These are phyloP conservation scores for Anoplolepis gracilipes DNA, from an alignment of 1,140 invertebrate species.

Conservation along the genomic window DNA sequence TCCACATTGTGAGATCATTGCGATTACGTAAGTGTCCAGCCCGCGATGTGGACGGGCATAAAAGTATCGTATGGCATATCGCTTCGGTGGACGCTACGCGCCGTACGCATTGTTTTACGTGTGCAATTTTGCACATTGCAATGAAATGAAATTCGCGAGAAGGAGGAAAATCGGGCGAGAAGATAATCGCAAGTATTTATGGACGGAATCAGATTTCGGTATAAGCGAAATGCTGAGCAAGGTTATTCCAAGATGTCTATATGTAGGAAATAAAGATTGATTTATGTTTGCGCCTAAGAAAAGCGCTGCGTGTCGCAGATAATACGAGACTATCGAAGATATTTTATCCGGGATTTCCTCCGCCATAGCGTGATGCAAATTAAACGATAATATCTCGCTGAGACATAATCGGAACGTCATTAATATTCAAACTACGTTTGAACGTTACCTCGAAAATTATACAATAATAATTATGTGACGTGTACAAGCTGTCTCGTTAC, in stretches of 20 bases:
- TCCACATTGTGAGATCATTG: slow-evolving; percentile 81
- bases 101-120: slow-evolving; percentile 29
- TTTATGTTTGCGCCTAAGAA: background rate
- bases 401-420: slow-evolving; percentile 15
- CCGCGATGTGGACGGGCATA: slow-evolving; percentile 69
- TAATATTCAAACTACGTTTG: slow-evolving; percentile 22
- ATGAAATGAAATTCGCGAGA: slow-evolving; percentile 53
- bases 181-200: background rate
- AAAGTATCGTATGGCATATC: slow-evolving; percentile 73
- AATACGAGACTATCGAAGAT: background rate
- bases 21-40: slow-evolving; percentile 80
- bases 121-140: slow-evolving; percentile 33
- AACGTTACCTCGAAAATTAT: slow-evolving; percentile 33
- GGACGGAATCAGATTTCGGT: background rate
- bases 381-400: slow-evolving; percentile 40
- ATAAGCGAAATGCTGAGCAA: too few relatives aligned
- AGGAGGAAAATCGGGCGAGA: slow-evolving; percentile 7
- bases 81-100: slow-evolving; percentile 43
- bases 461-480: slow-evolving; percentile 19
- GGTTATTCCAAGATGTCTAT: background rate
- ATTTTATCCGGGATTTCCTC: slow-evolving; percentile 41
- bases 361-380: slow-evolving; percentile 31
- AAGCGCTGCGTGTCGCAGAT: background rate
- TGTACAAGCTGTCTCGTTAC: slow-evolving; percentile 13
- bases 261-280: background rate